Percentiles rank a stretch among this genome's conserved stretches.
Conservation (phyloP, 2,888 invertebrate species). For the Prosapia bicincta region DNA sequence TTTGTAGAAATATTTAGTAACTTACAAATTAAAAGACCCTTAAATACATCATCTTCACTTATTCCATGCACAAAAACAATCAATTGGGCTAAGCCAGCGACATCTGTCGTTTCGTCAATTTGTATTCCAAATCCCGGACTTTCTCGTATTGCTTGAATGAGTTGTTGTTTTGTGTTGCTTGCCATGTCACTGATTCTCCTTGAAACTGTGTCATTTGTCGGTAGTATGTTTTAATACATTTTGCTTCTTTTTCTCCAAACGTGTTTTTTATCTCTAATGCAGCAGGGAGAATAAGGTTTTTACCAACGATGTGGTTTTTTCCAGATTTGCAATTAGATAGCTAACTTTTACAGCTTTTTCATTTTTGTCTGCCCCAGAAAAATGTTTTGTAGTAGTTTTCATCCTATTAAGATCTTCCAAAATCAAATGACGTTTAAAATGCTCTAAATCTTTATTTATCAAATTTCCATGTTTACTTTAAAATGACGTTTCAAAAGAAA, state of each 20-base stretch:
- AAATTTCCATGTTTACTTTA: too few species aligned
- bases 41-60: slow-evolving; percentile 16
- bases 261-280: background rate
- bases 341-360: background rate
- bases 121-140: background rate
- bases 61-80: slow-evolving; percentile 15
- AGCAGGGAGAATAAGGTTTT: background rate
- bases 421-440: background rate
- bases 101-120: background rate
- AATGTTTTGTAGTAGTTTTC: background rate
- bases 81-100: slow-evolving; percentile 20
- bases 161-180: background rate
- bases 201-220: background rate
- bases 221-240: background rate
- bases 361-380: too few species aligned
- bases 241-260: background rate
- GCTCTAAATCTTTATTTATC: background rate
- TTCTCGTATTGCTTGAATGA: background rate
- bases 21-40: slow-evolving; percentile 7
- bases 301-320: background rate
- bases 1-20: background rate
- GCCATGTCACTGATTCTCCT: too few species aligned
- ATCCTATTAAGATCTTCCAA: background rate
- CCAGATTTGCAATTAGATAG: background rate
- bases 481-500: too few species aligned